These are phyloP conservation scores for Rhagoletis zephyria DNA, from an alignment of 1,140 invertebrate genomes.

Conservation along the genomic window DNA sequence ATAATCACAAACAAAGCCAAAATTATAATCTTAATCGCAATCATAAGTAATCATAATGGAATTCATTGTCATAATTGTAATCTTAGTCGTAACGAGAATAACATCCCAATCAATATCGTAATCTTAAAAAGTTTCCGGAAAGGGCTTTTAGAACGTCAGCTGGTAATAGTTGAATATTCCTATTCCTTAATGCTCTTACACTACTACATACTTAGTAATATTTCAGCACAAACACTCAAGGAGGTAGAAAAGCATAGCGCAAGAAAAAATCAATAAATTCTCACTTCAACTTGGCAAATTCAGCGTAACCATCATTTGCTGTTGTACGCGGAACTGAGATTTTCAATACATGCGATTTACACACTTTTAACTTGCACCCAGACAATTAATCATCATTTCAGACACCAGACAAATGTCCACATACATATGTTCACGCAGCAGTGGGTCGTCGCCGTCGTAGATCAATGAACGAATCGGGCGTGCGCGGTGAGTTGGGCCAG, in stretches of 20 bases:
- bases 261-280: slow-evolving; percentile 33
- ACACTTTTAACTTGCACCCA: slow-evolving; percentile 33
- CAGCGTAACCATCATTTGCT: neutral
- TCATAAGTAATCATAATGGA: too few species aligned
- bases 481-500: neutral
- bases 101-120: too few species aligned
- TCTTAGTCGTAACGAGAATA: too few species aligned
- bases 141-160: too few species aligned
- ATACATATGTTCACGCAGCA: slow-evolving; percentile 53
- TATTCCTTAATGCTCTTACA: too few species aligned
- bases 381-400: slow-evolving; percentile 55
- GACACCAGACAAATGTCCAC: slow-evolving; percentile 43
- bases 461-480: neutral
- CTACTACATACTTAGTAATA: neutral
- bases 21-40: too few species aligned
- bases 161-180: too few species aligned
- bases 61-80: too few species aligned
- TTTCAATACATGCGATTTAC: slow-evolving; percentile 48
- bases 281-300: slow-evolving; percentile 7
- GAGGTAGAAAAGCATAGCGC: neutral
- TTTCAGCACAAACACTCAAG: neutral
- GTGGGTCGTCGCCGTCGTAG: neutral
- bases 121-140: too few species aligned
- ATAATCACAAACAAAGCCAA: too few species aligned
- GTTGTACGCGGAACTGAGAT: neutral